Conservation (phyloP, 2,797 vertebrate genomes). For the Sebastes diaconus region DNA sequence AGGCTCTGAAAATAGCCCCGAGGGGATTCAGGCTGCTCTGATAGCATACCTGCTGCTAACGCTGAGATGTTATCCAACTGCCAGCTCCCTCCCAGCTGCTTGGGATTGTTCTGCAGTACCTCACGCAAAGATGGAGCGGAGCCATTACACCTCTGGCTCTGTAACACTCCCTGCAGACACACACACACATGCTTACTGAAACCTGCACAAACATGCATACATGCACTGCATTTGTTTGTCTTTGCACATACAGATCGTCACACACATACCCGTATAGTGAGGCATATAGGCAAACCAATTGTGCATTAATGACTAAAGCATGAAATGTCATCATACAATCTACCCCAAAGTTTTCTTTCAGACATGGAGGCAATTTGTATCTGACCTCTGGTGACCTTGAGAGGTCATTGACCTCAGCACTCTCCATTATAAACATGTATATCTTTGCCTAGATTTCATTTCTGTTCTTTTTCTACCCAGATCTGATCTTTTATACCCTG, state of each 20-base stretch:
- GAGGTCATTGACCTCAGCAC: too few species aligned
- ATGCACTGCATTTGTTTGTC: conserved; percentile 37
- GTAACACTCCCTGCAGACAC: conserved; percentile 60
- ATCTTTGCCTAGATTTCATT: too few species aligned
- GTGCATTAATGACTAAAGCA: too few species aligned
- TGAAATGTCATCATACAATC: too few species aligned
- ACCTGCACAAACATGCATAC: conserved; percentile 47
- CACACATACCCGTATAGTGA: not conserved
- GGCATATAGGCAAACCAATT: too few species aligned
- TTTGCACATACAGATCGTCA: conserved; percentile 29
- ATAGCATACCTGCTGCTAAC: conserved; percentile 72
- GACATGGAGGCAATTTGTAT: too few species aligned
- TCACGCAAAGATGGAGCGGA: conserved; percentile 75
- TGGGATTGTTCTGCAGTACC: conserved; percentile 66
- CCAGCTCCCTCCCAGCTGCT: conserved; percentile 55
- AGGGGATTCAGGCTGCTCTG: conserved; percentile 56
- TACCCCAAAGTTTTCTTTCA: too few species aligned
- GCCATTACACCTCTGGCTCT: conserved; percentile 72
- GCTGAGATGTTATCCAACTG: conserved; percentile 62
- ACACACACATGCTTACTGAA: conserved; percentile 30
- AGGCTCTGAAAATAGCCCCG: conserved; percentile 67
- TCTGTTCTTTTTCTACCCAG: too few species aligned
- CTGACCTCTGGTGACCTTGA: too few species aligned
- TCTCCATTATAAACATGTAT: too few species aligned
- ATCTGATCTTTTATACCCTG: too few species aligned